Evolutionary conservation across 2,888 invertebrate species (phyloP).

Genomic region (Brachyptera risi): DNA sequence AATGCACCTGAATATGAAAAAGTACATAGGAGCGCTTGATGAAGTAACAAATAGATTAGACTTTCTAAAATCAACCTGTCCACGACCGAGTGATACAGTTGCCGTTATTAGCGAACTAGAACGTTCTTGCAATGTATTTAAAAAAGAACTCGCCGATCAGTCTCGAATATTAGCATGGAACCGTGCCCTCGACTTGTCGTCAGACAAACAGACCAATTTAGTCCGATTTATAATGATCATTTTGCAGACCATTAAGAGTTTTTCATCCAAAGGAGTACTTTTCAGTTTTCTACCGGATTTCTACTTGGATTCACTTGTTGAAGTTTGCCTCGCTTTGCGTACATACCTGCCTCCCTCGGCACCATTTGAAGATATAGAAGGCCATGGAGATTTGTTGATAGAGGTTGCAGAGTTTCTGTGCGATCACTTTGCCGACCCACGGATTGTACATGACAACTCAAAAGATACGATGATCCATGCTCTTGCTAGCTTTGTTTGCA

Average conservation of each 20-base stretch:
- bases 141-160: conserved; percentile 55
- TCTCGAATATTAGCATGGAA: conserved; percentile 65
- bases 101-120: conserved; percentile 52
- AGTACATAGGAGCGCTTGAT: conserved; percentile 59
- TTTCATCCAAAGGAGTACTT: conserved; percentile 57
- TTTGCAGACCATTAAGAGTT: conserved; percentile 55
- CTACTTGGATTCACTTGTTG: conserved; percentile 63
- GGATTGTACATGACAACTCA: conserved; percentile 69
- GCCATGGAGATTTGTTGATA: conserved; percentile 51
- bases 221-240: conserved; percentile 58
- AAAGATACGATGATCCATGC: conserved; percentile 74
- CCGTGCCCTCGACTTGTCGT: conserved; percentile 60
- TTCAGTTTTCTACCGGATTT: conserved; percentile 71
- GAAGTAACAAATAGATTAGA: conserved; percentile 50
- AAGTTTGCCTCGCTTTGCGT: conserved; percentile 58
- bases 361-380: conserved; percentile 30
- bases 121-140: conserved; percentile 57
- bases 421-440: conserved; percentile 67
- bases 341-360: conserved; percentile 63
- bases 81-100: conserved; percentile 33
- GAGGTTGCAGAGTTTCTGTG: conserved; percentile 69
- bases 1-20: conserved; percentile 50
- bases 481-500: conserved; percentile 71
- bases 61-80: neutral
- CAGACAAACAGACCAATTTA: conserved; percentile 57